Base-by-base conservation (phyloP, 2,797 vertebrate genomes). In the Mallotus villosus region DNA sequence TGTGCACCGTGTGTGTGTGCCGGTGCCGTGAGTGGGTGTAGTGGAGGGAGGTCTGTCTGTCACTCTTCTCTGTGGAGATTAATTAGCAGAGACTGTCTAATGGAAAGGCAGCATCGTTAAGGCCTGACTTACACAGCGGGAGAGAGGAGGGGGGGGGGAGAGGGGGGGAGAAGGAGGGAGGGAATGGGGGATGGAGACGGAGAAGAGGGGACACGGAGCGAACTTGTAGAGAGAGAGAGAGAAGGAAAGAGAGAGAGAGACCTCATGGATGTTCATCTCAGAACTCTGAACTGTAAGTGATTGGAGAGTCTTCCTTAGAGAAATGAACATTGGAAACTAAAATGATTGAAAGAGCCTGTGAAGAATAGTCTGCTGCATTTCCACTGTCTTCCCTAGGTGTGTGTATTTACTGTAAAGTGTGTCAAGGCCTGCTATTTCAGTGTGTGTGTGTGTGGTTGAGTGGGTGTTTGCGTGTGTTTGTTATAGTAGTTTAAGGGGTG, bases 31-130 rank as follows among this genome's bases (percentile, higher is more conserved):
- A 82, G 88, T 88, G 88, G 88, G 57, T 49, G 24, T 55, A 49
- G 67, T 63, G 82, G 64, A 81, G 86, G 87, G 89, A 89, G 90
- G 87, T 91, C 78, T 78, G 76, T 83, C 90, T 91, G 90, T 91
- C 90, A 92, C 90, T 92, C 89, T 87, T 81, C 87, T 92, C 91
- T 92, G 88, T 90, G 86, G 87, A 93, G 91, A 92, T 92, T 93
- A 93, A 94, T 94, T 93, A 94, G 91, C 88, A 87, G 78, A 83
- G 87, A 87, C 90, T 92, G 90, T 92, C 90, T 93, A 92, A 92
- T 91, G 92, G 91, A 91, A 92, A 90, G 90, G 90, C 89, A 86
- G 87, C 85, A 89, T 89, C 84, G 85, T 92, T 91, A 92, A 83
- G 75, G 77, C 80, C 75, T 74, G 84, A 86, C 83, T 86, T 83